Evolutionary conservation across 2,888 invertebrate species (phyloP).

Genomic region (Lasioglossum figueresi): DNA sequence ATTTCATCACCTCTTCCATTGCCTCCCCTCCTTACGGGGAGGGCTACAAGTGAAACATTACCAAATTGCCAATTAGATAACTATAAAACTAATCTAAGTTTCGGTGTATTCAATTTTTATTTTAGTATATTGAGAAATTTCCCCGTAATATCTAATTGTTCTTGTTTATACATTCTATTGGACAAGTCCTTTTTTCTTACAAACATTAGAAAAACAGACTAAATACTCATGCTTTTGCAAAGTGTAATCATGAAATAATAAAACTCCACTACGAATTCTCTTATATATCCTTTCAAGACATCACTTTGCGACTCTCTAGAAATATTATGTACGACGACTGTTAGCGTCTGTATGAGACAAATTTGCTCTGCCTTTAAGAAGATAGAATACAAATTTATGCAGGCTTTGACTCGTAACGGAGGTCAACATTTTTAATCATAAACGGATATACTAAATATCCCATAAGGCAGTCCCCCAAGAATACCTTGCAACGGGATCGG

Average conservation of each 20-base stretch:
- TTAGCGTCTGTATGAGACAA: slow-evolving; percentile 11
- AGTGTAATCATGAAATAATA: slow-evolving; percentile 13
- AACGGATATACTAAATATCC: slow-evolving; percentile 78
- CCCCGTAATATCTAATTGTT: slow-evolving; percentile 57
- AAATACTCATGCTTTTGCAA: slow-evolving; percentile 26
- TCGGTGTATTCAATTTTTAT: slow-evolving; percentile 68
- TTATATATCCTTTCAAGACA: slow-evolving; percentile 4
- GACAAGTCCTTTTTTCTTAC: slow-evolving; percentile 24
- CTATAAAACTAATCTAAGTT: slow-evolving; percentile 52
- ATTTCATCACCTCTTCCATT: slow-evolving; percentile 73
- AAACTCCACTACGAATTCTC: slow-evolving; percentile 24
- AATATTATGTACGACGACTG: slow-evolving; percentile 7
- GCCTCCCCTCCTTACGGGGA: slow-evolving; percentile 83
- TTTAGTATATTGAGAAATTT: slow-evolving; percentile 65
- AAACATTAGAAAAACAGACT: neutral
- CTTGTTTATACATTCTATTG: slow-evolving; percentile 30
- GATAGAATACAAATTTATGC: slow-evolving; percentile 38
- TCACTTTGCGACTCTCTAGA: slow-evolving; percentile 6
- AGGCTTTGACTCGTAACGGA: slow-evolving; percentile 42
- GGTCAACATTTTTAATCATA: slow-evolving; percentile 51
- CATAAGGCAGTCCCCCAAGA: slow-evolving; percentile 83
- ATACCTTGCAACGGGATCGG: slow-evolving; percentile 84
- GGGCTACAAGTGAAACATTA: slow-evolving; percentile 84
- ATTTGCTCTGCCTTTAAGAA: slow-evolving; percentile 21
- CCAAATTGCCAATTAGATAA: slow-evolving; percentile 83